These are phyloP conservation scores for Drosophila busckii DNA, from an alignment of 1,140 invertebrate genomes.

Conservation along the genomic window DNA sequence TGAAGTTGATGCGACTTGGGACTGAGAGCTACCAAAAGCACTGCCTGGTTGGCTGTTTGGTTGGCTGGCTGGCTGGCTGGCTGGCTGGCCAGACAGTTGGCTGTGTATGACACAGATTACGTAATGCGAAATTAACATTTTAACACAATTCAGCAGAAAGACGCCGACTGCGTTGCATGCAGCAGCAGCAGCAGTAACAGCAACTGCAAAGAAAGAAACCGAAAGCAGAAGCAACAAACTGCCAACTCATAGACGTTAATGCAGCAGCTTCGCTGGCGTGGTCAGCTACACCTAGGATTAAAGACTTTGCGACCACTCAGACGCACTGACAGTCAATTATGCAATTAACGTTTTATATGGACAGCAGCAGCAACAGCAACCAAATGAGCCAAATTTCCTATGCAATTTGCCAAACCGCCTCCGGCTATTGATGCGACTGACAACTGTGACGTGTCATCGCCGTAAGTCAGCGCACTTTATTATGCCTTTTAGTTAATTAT, in stretches of 20 bases:
- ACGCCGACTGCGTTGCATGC: slow-evolving; percentile 33
- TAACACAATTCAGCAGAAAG: slow-evolving; percentile 70
- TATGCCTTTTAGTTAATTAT: slow-evolving; percentile 35
- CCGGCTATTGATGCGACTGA: slow-evolving; percentile 10
- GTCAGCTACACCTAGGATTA: too few relatives aligned
- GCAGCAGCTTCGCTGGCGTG: too few relatives aligned
- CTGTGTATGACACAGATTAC: slow-evolving; percentile 75
- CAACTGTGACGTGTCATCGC: slow-evolving; percentile 59
- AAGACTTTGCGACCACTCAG: too few relatives aligned
- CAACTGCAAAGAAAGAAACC: slow-evolving; percentile 12
- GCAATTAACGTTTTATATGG: slow-evolving; percentile 62
- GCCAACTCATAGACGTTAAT: too few relatives aligned
- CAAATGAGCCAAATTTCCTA: slow-evolving; percentile 68
- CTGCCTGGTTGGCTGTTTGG: slow-evolving; percentile 6
- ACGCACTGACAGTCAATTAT: slow-evolving; percentile 60
- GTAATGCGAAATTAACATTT: slow-evolving; percentile 75
- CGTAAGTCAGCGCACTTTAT: slow-evolving; percentile 61
- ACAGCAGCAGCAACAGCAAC: slow-evolving; percentile 55
- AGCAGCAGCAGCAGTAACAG: slow-evolving; percentile 7
- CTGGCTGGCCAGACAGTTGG: slow-evolving; percentile 24
- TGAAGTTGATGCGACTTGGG: slow-evolving; percentile 48
- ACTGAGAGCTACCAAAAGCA: slow-evolving; percentile 25
- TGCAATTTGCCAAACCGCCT: slow-evolving; percentile 48
- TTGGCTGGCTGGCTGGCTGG: slow-evolving; percentile 12
- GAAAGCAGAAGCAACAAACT: slow-evolving; percentile 5